phyloP scores from a whole-genome alignment of 1,140 invertebrate genomes.

The Brevipalpus yothersi region DNA sequence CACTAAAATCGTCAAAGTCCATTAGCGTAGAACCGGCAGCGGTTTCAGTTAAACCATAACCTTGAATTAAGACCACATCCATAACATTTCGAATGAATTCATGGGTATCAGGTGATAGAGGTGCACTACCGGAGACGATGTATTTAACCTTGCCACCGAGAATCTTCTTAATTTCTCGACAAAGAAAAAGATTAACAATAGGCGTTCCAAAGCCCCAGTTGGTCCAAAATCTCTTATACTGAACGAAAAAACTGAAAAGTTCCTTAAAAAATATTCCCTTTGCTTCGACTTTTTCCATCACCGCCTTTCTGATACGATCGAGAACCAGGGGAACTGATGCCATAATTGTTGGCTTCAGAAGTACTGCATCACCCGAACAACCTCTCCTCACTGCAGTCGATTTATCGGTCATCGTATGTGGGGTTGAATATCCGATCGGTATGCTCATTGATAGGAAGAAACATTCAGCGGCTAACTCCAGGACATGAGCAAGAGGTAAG shows the following conservation, averaged over 20 bases:
- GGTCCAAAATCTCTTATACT: constrained; percentile 53
- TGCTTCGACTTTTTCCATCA: constrained; percentile 65
- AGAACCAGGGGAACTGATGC: constrained; percentile 15
- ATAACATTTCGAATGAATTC: constrained; percentile 80
- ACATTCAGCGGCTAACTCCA: constrained; percentile 38
- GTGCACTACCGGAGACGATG: constrained; percentile 84
- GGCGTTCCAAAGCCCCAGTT: constrained; percentile 15
- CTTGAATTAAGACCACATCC: constrained; percentile 68
- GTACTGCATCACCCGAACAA: constrained; percentile 14
- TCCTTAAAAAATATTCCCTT: constrained; percentile 40
- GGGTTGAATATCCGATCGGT: constrained; percentile 83
- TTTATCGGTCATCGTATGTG: constrained; percentile 78
- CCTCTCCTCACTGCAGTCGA: constrained; percentile 16
- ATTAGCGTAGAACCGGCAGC: constrained; percentile 22
- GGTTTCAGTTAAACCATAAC: constrained; percentile 87
- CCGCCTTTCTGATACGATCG: constrained; percentile 37
- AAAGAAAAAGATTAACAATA: constrained; percentile 24
- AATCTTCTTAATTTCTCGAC: constrained; percentile 44
- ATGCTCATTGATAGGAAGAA: constrained; percentile 30
- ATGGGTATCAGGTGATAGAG: constrained; percentile 78
- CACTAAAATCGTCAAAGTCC: constrained; percentile 14
- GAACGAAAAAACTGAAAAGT: constrained; percentile 69
- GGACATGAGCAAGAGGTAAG: constrained; percentile 86
- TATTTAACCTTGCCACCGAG: constrained; percentile 65
- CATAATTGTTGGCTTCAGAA: constrained; percentile 17